Conservation (phyloP, 1,140 invertebrate species). For the Zaprionus vittiger region DNA sequence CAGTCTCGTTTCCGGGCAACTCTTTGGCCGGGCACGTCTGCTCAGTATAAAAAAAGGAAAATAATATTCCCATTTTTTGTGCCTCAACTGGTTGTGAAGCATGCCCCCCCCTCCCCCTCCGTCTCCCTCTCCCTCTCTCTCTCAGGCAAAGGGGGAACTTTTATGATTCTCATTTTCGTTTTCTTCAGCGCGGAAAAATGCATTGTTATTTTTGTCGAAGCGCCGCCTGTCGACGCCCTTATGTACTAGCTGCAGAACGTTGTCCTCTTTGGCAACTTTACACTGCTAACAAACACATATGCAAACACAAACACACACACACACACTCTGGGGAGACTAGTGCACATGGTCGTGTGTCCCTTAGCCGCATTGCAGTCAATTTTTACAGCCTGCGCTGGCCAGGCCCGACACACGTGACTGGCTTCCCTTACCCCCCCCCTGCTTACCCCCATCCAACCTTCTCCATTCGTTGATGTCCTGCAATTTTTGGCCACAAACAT, state of each 20-base stretch:
- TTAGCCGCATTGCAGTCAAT: constrained; percentile 77
- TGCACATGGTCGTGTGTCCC: constrained; percentile 9
- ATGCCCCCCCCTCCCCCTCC: neutral
- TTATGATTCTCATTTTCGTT: constrained; percentile 41
- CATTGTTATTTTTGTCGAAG: constrained; percentile 29
- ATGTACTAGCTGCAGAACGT: constrained; percentile 56
- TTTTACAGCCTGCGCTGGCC: constrained; percentile 32
- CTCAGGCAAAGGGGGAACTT: constrained; percentile 27
- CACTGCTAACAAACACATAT: constrained; percentile 40
- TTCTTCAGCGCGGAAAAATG: neutral
- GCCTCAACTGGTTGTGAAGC: neutral
- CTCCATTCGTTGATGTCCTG: constrained; percentile 73
- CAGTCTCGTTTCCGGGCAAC: constrained; percentile 39
- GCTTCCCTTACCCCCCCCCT: neutral
- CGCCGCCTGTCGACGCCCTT: constrained; percentile 41
- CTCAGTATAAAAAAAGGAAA: neutral
- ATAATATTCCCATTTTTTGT: constrained; percentile 17
- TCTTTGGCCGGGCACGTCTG: constrained; percentile 16
- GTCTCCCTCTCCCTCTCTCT: too few relatives aligned
- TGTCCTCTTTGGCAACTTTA: constrained; percentile 56
- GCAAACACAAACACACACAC: constrained; percentile 37
- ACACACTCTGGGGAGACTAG: neutral
- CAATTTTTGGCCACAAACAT: constrained; percentile 68
- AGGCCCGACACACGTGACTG: constrained; percentile 64
- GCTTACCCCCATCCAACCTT: constrained; percentile 10